phyloP scores from a whole-genome alignment of 2,888 invertebrate genomes.

The Caenorhabditis japonica region DNA sequence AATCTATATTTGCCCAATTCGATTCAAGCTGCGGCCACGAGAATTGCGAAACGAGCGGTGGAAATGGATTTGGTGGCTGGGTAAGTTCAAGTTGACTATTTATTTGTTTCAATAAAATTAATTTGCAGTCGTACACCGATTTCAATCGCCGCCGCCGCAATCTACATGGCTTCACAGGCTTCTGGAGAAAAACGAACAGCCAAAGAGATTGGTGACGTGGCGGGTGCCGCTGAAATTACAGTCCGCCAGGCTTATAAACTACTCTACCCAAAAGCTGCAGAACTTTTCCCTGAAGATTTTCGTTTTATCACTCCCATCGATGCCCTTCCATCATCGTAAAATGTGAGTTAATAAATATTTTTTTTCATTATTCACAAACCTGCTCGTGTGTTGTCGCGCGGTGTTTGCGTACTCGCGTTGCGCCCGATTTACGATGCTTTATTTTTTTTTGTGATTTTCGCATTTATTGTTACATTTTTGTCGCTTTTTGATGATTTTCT shows the following conservation, averaged over 20 bases:
- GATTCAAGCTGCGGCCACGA: constrained; percentile 85
- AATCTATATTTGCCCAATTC: constrained; percentile 85
- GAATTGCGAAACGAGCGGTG: constrained; percentile 95
- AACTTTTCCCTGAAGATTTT: constrained; percentile 95
- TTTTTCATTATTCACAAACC: no score
- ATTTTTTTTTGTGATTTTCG: background rate
- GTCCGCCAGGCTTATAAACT: constrained; percentile 96
- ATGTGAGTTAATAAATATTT: constrained; percentile 1
- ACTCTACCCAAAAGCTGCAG: constrained; percentile 90
- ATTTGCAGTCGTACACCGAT: constrained; percentile 89
- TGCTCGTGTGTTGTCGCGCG: no score
- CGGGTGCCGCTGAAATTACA: constrained; percentile 97
- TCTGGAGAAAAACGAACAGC: constrained; percentile 94
- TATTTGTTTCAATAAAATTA: background rate
- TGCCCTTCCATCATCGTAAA: constrained; percentile 83
- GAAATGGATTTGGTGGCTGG: constrained; percentile 84
- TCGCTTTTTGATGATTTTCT: no score
- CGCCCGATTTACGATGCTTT: no score
- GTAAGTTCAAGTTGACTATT: background rate
- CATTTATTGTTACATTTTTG: no score
- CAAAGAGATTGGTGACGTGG: constrained; percentile 97
- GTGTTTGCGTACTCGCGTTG: no score
- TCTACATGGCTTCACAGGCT: constrained; percentile 98
- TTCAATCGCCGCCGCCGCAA: constrained; percentile 98
- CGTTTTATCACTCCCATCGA: constrained; percentile 94